These are phyloP conservation scores for Lacerta agilis DNA, from an alignment of 2,797 vertebrate species.

Conservation along the genomic window DNA sequence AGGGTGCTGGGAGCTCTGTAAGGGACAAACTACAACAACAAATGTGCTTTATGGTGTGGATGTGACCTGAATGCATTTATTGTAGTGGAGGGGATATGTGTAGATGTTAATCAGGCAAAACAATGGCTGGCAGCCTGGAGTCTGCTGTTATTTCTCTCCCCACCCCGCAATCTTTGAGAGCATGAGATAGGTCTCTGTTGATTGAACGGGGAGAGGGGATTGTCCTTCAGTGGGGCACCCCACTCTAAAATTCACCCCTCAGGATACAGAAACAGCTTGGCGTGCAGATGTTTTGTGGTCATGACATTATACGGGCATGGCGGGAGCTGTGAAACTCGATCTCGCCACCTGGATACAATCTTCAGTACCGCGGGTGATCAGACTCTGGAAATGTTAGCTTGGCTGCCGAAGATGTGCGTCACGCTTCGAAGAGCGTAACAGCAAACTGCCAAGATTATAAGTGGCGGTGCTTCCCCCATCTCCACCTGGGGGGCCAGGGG, in stretches of 20 bases:
- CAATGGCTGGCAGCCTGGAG: background rate
- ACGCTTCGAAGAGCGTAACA: background rate
- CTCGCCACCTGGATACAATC: conserved; percentile 8
- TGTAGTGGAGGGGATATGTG: background rate
- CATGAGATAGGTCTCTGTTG: conserved; percentile 49
- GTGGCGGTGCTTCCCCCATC: background rate
- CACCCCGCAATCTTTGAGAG: conserved; percentile 39
- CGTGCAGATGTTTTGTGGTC: conserved; percentile 31
- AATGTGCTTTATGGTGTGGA: too few species aligned
- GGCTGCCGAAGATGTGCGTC: background rate
- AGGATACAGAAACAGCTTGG: conserved; percentile 18
- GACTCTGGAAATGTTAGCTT: conserved; percentile 28
- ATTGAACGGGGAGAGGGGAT: conserved; percentile 22
- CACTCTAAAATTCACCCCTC: conserved; percentile 38
- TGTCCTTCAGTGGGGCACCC: conserved; percentile 35
- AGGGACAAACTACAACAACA: too few species aligned
- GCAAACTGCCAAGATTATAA: background rate
- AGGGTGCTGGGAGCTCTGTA: too few species aligned
- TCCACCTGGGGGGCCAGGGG: background rate
- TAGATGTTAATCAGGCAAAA: background rate
- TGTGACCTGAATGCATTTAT: background rate
- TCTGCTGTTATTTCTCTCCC: conserved; percentile 51
- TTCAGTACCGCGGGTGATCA: conserved; percentile 35
- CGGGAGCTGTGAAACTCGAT: conserved; percentile 52
- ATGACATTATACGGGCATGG: background rate